Conservation (phyloP, 1,140 invertebrate species). For the Antheraea mylitta region DNA sequence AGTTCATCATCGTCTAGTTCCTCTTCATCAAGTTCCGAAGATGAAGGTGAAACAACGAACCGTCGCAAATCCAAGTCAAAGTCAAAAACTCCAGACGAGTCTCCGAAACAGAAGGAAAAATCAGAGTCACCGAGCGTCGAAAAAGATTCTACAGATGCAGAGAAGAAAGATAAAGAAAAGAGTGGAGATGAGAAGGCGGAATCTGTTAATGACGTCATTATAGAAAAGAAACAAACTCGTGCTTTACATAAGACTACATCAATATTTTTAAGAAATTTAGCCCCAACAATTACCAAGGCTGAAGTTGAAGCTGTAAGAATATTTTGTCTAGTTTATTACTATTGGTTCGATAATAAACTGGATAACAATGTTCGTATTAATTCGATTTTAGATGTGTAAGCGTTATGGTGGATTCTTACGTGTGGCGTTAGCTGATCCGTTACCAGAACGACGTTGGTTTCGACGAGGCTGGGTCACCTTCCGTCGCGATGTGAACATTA, state of each 20-base stretch:
- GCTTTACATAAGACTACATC: slow-evolving; percentile 96
- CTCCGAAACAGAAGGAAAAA: slow-evolving; percentile 52
- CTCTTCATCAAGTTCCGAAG: slow-evolving; percentile 68
- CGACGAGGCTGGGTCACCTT: slow-evolving; percentile 99
- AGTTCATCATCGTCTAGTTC: slow-evolving; percentile 69
- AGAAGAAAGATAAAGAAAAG: slow-evolving; percentile 32
- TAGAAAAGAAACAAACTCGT: slow-evolving; percentile 81
- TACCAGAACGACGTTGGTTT: slow-evolving; percentile 96
- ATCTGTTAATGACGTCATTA: slow-evolving; percentile 45
- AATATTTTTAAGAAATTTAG: slow-evolving; percentile 97
- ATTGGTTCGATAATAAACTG: no score
- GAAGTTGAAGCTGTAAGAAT: slow-evolving; percentile 95
- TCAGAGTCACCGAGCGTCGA: slow-evolving; percentile 56
- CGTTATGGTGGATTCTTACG: slow-evolving; percentile 97
- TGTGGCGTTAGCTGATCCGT: slow-evolving; percentile 97
- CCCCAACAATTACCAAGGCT: slow-evolving; percentile 96
- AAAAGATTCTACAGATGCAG: slow-evolving; percentile 28
- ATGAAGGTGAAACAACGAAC: slow-evolving; percentile 54
- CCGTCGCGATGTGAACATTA: slow-evolving; percentile 97
- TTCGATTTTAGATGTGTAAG: slow-evolving; percentile 89
- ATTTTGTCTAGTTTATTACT: slow-evolving; percentile 2
- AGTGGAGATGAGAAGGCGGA: slow-evolving; percentile 74
- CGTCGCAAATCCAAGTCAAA: slow-evolving; percentile 64
- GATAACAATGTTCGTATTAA: no score
- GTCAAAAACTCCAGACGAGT: slow-evolving; percentile 64